Base-by-base conservation (phyloP, 2,113 vertebrate species). In the Hippocampus comes region DNA sequence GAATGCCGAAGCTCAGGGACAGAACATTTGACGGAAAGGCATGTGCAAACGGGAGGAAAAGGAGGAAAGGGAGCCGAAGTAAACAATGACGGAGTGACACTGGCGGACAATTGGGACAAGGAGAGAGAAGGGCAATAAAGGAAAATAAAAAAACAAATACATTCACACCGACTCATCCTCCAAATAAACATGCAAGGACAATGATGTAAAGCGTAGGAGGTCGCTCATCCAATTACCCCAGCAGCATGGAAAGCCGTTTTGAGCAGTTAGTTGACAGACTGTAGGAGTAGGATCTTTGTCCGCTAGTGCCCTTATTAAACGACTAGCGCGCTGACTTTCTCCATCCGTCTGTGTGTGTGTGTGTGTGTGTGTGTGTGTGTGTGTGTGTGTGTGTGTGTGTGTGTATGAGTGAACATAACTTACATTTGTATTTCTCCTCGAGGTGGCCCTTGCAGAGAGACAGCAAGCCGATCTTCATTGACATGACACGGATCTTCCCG, bases 341-440 rank as follows among this genome's bases (percentile, higher is more conserved):
- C 30, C 4, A 34, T 34, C 30, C 4, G 4, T 34, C 30, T 1
- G 34, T 30, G 30, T 30, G 30, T 30, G 30, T 34, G 30, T 34
- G 34, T 23, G 20, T 18, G 30, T 30, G 30, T 30, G 30, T 34
- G 30, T 34, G 34, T 23, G 20, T 23, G 1, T 17, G 34, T 30
- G 27, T 30, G 27, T 30, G 30, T 34, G 30, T 34, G 34, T 56
- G 20, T 18, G 20, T 3, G 20, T n/a, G 55, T 9, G 9, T 57
- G 11, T 57, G 2, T 23, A 2, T 17, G 34, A 38, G 23, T 4
- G n/a, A 57, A 59, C n/a, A 4, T 14, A 63, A 63, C 34, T 94
- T 94, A 96, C 97, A 95, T 95, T 94, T 95, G 86, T 99, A 99
- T 78, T 99, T 99, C 80, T 99, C 96, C 82, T 98, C 96, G 85